These are phyloP conservation scores for Stichopus chloronotus DNA, from an alignment of 35 echinoderm and acorn worm species.

Conservation along the genomic window DNA sequence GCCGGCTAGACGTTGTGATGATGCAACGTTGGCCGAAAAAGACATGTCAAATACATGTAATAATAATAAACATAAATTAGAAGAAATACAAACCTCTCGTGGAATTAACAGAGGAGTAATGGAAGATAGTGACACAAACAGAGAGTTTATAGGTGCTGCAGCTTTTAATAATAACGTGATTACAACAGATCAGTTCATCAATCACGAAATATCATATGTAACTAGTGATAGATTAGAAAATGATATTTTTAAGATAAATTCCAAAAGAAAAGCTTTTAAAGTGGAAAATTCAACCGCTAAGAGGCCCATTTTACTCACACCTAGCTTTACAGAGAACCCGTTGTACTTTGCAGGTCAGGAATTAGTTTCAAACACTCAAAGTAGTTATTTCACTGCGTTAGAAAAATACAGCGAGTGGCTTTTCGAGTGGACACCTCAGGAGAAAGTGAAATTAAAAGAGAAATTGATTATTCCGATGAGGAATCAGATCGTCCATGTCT, in stretches of 20 bases:
- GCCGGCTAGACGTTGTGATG: too few relatives aligned
- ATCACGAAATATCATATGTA: too few relatives aligned
- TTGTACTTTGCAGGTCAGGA: not conserved
- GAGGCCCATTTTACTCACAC: not conserved
- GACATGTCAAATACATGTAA: too few relatives aligned
- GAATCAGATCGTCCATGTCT: not conserved
- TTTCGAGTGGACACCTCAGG: slow-evolving; percentile 17
- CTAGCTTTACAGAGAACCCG: not conserved
- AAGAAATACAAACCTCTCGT: too few relatives aligned
- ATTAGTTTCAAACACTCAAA: not conserved
- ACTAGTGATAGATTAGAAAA: not conserved
- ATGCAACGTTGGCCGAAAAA: too few relatives aligned
- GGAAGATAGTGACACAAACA: too few relatives aligned
- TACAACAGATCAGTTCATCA: not conserved
- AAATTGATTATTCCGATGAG: slow-evolving; percentile 7
- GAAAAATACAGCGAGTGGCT: slow-evolving; percentile 21
- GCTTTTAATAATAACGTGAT: too few relatives aligned
- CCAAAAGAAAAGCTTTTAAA: not conserved
- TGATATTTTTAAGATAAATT: not conserved
- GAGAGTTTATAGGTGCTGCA: too few relatives aligned
- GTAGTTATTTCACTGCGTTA: not conserved
- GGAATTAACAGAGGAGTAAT: too few relatives aligned
- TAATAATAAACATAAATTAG: too few relatives aligned
- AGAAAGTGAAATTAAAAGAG: not conserved
- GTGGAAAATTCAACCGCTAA: not conserved